A percentile compares a stretch with the other conserved stretches of the same genome.
Evolutionary conservation across 2,888 invertebrate species (phyloP).

Genomic region (Chironomus riparius): DNA sequence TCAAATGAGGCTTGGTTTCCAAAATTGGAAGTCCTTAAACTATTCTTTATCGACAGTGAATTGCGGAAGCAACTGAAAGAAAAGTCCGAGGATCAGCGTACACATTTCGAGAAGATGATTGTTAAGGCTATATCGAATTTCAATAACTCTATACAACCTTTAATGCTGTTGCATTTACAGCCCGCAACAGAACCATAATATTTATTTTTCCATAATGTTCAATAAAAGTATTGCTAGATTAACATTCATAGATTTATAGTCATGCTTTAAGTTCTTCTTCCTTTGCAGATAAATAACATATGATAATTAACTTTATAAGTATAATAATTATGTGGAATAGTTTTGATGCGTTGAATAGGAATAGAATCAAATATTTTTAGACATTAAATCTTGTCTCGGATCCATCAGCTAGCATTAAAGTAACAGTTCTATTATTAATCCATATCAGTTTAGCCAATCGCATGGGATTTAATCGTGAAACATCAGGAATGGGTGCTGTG

Average conservation of each 20-base stretch:
- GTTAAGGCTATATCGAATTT: not conserved
- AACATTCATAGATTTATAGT: not conserved
- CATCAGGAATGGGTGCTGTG: slow-evolving; percentile 84
- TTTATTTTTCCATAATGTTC: not conserved
- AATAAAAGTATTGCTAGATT: not conserved
- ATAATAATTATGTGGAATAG: not conserved
- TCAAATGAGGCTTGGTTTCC: not conserved
- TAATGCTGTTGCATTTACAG: not conserved
- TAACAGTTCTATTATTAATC: slow-evolving; percentile 89
- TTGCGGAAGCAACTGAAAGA: not conserved
- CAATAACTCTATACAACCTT: not conserved
- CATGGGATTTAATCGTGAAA: slow-evolving; percentile 76
- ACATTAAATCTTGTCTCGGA: slow-evolving; percentile 81
- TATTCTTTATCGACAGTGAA: not conserved
- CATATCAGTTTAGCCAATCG: slow-evolving; percentile 87
- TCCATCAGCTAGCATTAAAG: slow-evolving; percentile 91
- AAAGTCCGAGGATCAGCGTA: not conserved
- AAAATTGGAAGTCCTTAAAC: not conserved
- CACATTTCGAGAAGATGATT: not conserved
- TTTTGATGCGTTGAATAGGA: not conserved
- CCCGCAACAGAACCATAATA: not conserved
- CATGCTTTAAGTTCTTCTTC: not conserved
- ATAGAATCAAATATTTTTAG: slow-evolving; percentile 39
- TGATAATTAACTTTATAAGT: not conserved
- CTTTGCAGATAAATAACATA: not conserved